Conservation (phyloP, 2,888 invertebrate genomes). For the Eristalis intricaria region DNA sequence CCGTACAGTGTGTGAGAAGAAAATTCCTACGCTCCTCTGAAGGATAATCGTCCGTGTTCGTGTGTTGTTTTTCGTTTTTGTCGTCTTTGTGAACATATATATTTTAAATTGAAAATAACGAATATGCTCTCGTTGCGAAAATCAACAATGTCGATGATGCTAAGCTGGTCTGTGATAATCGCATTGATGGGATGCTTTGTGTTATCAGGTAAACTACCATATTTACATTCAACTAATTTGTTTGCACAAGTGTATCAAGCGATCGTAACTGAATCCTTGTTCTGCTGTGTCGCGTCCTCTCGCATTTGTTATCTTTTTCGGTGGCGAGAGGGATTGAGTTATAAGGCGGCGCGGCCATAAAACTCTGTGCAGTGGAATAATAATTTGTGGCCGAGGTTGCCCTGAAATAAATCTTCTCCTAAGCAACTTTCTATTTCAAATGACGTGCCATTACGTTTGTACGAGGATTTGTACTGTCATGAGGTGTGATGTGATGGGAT, state of each 20-base stretch:
- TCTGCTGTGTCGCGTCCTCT: neutral
- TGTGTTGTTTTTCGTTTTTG: neutral
- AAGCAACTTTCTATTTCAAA: slow-evolving; percentile 39
- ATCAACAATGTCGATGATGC: slow-evolving; percentile 63
- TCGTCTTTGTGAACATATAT: neutral
- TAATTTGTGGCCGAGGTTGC: slow-evolving; percentile 1
- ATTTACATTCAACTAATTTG: slow-evolving; percentile 4
- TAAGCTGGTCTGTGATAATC: slow-evolving; percentile 75
- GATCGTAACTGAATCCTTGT: neutral
- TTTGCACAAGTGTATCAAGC: slow-evolving; percentile 3
- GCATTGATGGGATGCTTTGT: slow-evolving; percentile 75
- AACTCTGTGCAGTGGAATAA: neutral
- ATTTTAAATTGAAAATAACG: neutral
- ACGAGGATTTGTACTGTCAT: neutral
- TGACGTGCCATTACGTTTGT: neutral
- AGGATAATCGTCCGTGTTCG: neutral
- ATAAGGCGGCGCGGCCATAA: neutral
- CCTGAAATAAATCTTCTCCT: slow-evolving; percentile 8
- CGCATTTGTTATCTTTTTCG: neutral
- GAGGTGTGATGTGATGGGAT: neutral
- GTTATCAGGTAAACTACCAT: slow-evolving; percentile 78
- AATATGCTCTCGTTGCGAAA: slow-evolving; percentile 54
- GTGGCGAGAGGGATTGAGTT: neutral
- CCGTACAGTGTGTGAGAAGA: neutral
- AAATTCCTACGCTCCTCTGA: neutral